Evolutionary conservation across 2,797 vertebrate species (phyloP).

Genomic region (Scolopax rusticola): DNA sequence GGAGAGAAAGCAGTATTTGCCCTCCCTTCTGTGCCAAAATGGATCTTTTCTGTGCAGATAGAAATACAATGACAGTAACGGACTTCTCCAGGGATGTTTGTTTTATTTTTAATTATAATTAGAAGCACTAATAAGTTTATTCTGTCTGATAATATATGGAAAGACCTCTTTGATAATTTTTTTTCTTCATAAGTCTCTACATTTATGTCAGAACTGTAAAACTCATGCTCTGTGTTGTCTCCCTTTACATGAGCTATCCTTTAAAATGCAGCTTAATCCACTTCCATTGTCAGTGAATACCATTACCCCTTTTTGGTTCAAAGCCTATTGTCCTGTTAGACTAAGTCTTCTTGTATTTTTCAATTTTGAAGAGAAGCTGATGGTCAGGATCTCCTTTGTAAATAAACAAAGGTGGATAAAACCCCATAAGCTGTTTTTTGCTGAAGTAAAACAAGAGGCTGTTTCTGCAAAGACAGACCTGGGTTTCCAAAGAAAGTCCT

Average conservation of each 20-base stretch:
- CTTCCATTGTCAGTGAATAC: not conserved
- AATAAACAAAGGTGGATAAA: not conserved
- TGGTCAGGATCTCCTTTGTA: not conserved
- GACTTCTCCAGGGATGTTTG: not conserved
- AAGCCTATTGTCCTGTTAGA: not conserved
- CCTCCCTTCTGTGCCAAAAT: not conserved
- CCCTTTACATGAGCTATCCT: not conserved
- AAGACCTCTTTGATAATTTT: not conserved
- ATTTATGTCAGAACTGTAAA: not conserved
- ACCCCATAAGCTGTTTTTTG: not conserved
- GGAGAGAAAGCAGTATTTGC: not conserved
- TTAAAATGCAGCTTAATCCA: not conserved
- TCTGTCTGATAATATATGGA: not conserved
- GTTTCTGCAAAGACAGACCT: not conserved
- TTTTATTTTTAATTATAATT: conserved; percentile 32
- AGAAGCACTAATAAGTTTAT: not conserved
- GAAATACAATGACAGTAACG: not conserved
- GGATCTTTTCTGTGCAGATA: not conserved
- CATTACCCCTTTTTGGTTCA: not conserved
- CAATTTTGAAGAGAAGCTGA: not conserved
- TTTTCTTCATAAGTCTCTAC: not conserved
- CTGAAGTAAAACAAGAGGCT: not conserved
- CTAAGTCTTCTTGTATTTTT: not conserved
- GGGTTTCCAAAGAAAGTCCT: not conserved
- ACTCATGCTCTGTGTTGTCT: not conserved